Base-by-base conservation (phyloP, 2,797 vertebrate species). In the Sebastes ruberrimus region DNA sequence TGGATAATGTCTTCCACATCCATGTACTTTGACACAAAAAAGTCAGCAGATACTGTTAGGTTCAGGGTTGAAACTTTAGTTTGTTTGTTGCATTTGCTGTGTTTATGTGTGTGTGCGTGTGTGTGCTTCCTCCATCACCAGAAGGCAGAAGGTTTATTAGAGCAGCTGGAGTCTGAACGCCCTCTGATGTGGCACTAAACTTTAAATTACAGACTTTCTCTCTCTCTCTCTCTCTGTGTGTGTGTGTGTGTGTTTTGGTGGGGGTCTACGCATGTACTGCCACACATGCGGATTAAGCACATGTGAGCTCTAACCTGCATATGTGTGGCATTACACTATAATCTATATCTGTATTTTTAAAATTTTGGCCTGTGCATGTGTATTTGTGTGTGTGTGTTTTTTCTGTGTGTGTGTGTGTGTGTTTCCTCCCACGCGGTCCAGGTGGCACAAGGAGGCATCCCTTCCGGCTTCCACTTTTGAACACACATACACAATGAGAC, bases 371-470 rank as follows among this genome's bases (percentile, higher is more conserved):
- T 8, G 7, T 33, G 32, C 13, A 30, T 73, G 42, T 69, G 64
- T 49, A 33, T 30, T 42, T 13, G 56, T n/a, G 18, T 69, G 35
- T 30, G 35, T n/a, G 6, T 63, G 30, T 61, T 18, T 63, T 62
- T 69, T 49, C 1, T 38, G 35, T 38, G 74, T 38, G 64, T 38
- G 52, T 60, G 46, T 84, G 25, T 27, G 30, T 70, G 76, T 67
- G 71, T 60, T 79, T 81, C 69, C 71, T 85, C 76, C 78, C 83
- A 83, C 74, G 76, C 77, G 76, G 88, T 78, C 86, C 90, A 93
- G 91, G 92, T 93, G 90, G 86, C 83, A 77, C 35, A 35, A 84
- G 82, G 83, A 88, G 78, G 86, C 85, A 79, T 90, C 76, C 86
- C 84, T 88, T 91, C 88, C 70, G 53, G 82, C 86, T 82, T 84